These are phyloP conservation scores for Microctenopoma lineatum DNA, from an alignment of 2,797 vertebrate genomes.

Conservation along the genomic window DNA sequence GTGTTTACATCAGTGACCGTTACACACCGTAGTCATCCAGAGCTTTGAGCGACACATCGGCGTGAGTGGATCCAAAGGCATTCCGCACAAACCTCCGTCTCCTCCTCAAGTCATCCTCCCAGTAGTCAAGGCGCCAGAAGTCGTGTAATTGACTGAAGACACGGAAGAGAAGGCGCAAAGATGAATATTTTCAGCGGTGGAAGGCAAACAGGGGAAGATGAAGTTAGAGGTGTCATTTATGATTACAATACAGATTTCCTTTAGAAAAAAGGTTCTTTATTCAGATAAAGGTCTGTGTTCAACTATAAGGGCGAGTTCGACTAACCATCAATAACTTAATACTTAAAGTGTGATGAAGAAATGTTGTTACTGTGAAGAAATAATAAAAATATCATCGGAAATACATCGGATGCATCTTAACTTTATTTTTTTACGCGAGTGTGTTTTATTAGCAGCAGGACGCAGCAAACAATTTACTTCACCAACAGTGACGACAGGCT, in stretches of 20 bases:
- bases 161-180: constrained; percentile 25
- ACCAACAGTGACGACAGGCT: constrained; percentile 28
- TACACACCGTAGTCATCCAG: constrained; percentile 94
- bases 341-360: background rate
- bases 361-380: background rate
- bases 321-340: background rate
- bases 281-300: background rate
- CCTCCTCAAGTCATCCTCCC: constrained; percentile 97
- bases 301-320: background rate
- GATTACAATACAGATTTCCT: constrained; percentile 4
- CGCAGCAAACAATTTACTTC: background rate
- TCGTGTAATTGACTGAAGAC: constrained; percentile 91
- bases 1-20: background rate
- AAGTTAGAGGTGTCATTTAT: constrained; percentile 27
- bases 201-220: background rate
- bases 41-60: constrained; percentile 90
- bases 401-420: constrained; percentile 7
- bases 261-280: constrained; percentile 7
- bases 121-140: constrained; percentile 99
- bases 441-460: constrained; percentile 7
- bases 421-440: background rate
- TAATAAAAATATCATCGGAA: background rate
- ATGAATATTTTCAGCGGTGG: background rate
- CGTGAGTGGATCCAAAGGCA: constrained; percentile 95
- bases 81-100: constrained; percentile 97